Evolutionary conservation across 2,888 invertebrate genomes (phyloP), one percentile per base, ranked within the genome.

Genomic region (Chloromyia formosa): DNA sequence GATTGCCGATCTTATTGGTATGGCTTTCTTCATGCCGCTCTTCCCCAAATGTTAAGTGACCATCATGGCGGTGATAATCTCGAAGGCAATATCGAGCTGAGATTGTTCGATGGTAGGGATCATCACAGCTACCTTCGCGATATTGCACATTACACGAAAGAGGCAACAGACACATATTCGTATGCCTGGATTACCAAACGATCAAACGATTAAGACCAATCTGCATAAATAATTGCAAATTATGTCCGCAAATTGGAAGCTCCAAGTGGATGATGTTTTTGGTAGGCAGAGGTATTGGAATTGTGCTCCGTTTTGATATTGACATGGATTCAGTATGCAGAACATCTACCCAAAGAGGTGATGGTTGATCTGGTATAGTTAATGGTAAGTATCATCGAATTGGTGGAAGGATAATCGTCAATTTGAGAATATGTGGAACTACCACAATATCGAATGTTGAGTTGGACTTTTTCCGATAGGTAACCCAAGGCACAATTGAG

Each of bases 141-240:
- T 23, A 35, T 10, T n/a, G 14, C 7, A n/a, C 27, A 35, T 35
- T 9, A 66, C 49, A 58, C 42, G 58, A 14, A 3, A 3, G 10
- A 35, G 3, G 2, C 27, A 35, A 4, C 27, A 7, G 27, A n/a
- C n/a, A 54, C 54, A 69, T 35, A 16, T 35, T 27, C 56, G 18
- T 69, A 69, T 69, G 23, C 49, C 7, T 18, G 56, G n/a, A 62
- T 62, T 45, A 18, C 12, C 22, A 45, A 40, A 23, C 14, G 27
- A 35, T 35, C 27, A 20, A 69, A 27, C 22, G 73, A 73, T 73
- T 62, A 54, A 73, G 40, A 16, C 68, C 75, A 77, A 77, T 77
- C 77, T 77, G 77, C 77, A 77, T 77, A 77, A 77, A 75, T 77
- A 75, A 77, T 77, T 77, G 75, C 77, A 75, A 77, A 75, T 76